A percentile compares a stretch with the other conserved stretches of the same genome.
phyloP scores from a whole-genome alignment of 2,797 vertebrate species.

The Dallia pectoralis region DNA sequence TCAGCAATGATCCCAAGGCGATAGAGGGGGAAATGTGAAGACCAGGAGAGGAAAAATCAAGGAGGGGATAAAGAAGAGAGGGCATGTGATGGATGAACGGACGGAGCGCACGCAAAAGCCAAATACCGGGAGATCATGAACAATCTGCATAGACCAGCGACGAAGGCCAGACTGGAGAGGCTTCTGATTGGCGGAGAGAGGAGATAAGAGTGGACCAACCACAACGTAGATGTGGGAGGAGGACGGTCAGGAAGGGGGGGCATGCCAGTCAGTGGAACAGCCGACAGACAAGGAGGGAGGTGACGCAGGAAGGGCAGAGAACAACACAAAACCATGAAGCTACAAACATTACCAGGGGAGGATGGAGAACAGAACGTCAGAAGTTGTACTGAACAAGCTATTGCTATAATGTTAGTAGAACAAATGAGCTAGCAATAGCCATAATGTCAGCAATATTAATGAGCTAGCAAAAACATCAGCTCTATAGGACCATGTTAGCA shows the following conservation, averaged over 20 bases:
- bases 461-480: not conserved
- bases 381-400: no score
- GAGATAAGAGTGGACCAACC: slow-evolving; percentile 54
- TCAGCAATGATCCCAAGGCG: not conserved
- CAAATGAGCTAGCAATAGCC: not conserved
- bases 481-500: no score
- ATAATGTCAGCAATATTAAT: not conserved
- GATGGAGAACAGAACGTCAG: not conserved
- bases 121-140: slow-evolving; percentile 98
- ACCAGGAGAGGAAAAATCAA: slow-evolving; percentile 1
- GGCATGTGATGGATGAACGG: slow-evolving; percentile 11
- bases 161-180: slow-evolving; percentile 89
- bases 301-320: slow-evolving; percentile 21
- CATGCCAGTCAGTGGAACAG: slow-evolving; percentile 46
- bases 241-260: not conserved
- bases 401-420: not conserved
- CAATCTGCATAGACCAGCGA: slow-evolving; percentile 97
- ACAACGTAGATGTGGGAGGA: slow-evolving; percentile 45
- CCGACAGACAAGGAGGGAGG: slow-evolving; percentile 36
- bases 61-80: slow-evolving; percentile 36
- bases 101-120: slow-evolving; percentile 46
- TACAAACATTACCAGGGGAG: not conserved
- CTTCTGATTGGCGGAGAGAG: slow-evolving; percentile 82
- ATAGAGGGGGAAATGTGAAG: not conserved
- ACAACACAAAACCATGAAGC: slow-evolving; percentile 24